Conservation (phyloP, 2,113 vertebrate genomes). For the Calonectris borealis region DNA sequence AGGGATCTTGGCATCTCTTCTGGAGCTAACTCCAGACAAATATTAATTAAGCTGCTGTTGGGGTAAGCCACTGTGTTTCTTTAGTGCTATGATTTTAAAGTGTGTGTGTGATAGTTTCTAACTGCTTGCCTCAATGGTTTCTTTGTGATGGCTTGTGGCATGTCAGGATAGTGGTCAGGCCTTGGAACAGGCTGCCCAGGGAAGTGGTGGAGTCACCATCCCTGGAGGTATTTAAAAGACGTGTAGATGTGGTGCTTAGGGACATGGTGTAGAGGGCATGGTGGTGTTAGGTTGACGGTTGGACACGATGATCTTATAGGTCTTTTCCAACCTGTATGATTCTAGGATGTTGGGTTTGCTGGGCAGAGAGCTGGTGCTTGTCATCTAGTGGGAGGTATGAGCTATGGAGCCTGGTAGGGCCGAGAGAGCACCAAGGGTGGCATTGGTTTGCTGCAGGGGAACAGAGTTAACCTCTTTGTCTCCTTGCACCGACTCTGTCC, state of each 20-base stretch:
- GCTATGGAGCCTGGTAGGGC: background rate
- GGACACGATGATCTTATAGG: too few species aligned
- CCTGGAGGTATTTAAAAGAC: too few species aligned
- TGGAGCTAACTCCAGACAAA: background rate
- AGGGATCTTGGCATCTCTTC: background rate
- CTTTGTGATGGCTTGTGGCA: background rate
- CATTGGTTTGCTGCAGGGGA: background rate
- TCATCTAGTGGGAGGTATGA: background rate
- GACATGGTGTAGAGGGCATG: too few species aligned
- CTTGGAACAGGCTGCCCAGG: too few species aligned
- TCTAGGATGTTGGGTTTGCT: background rate
- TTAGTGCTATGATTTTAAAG: background rate
- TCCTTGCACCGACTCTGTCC: fast-evolving
- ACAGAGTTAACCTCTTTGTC: too few species aligned
- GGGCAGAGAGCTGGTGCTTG: background rate
- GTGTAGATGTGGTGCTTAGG: too few species aligned
- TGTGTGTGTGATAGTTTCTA: fast-evolving
- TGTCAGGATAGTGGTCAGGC: too few species aligned
- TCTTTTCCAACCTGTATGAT: too few species aligned
- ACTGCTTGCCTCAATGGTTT: background rate
- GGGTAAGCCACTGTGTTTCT: fast-evolving
- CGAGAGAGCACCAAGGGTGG: background rate
- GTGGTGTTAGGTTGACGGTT: too few species aligned
- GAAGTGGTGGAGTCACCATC: too few species aligned
- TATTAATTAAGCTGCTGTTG: background rate